These are phyloP conservation scores for Etheostoma nigrum DNA, from an alignment of 2,797 vertebrate genomes.

Conservation along the genomic window DNA sequence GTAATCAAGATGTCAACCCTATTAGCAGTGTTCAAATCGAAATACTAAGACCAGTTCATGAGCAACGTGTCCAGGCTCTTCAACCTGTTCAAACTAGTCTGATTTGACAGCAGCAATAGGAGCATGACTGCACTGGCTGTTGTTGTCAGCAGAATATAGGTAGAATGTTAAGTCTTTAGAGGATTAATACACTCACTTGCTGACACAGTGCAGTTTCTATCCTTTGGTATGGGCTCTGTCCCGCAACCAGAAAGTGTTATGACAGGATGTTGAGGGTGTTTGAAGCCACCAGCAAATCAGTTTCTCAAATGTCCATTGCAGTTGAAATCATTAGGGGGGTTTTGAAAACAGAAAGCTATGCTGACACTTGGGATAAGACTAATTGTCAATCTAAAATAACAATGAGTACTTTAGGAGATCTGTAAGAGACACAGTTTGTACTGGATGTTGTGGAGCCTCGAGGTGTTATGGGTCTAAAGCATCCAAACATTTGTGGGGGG, in stretches of 20 bases:
- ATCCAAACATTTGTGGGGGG: slow-evolving; percentile 29
- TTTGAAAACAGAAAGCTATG: not conserved
- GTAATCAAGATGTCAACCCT: not conserved
- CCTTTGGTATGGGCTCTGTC: not conserved
- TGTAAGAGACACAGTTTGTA: not conserved
- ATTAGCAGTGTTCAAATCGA: not conserved
- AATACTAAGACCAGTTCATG: not conserved
- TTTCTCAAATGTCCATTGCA: not conserved
- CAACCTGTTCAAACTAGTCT: not conserved
- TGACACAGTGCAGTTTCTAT: slow-evolving; percentile 27
- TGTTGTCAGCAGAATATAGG: slow-evolving; percentile 30
- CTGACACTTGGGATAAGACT: not conserved
- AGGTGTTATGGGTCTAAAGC: not conserved
- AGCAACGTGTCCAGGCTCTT: not conserved
- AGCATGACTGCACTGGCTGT: not conserved
- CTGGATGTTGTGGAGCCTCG: not conserved
- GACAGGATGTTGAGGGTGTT: not conserved
- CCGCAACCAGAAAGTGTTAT: not conserved
- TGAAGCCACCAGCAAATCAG: not conserved
- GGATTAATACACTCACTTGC: slow-evolving; percentile 18
- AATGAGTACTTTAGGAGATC: not conserved
- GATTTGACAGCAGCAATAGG: slow-evolving; percentile 1
- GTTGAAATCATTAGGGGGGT: not conserved
- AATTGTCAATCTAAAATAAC: not conserved
- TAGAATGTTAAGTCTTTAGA: slow-evolving; percentile 8